Evolutionary conservation across 2,113 vertebrate genomes (phyloP).

Genomic region (Rana temporaria): DNA sequence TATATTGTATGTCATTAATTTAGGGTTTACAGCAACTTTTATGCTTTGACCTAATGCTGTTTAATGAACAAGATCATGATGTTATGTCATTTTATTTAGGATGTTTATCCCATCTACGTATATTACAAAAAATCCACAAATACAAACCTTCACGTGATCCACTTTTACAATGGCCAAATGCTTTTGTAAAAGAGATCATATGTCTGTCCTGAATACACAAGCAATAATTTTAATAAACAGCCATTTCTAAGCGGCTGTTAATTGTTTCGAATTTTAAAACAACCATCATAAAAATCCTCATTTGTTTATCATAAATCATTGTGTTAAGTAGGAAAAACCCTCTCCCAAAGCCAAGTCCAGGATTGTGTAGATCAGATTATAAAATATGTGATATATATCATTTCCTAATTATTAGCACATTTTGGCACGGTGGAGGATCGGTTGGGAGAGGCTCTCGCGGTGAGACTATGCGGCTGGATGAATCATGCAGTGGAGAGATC

Average conservation of each 20-base stretch:
- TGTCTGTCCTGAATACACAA: constrained; percentile 11
- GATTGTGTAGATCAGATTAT: constrained; percentile 28
- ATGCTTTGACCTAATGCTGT: no score
- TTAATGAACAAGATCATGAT: no score
- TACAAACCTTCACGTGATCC: not conserved
- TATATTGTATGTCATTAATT: no score
- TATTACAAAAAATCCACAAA: no score
- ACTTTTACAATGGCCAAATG: constrained; percentile 24
- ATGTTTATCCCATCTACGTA: no score
- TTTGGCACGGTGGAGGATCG: constrained; percentile 12
- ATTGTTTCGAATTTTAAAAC: constrained; percentile 31
- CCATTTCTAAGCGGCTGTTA: constrained; percentile 26
- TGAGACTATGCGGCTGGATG: constrained; percentile 20
- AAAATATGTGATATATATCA: constrained; percentile 37
- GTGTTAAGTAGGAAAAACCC: constrained; percentile 34
- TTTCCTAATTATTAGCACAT: constrained; percentile 50
- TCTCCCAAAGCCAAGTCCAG: constrained; percentile 10
- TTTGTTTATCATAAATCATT: constrained; percentile 48
- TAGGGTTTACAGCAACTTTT: no score
- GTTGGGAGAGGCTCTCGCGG: constrained; percentile 46
- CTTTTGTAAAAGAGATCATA: constrained; percentile 20
- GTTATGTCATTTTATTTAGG: no score
- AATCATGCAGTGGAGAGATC: constrained; percentile 26
- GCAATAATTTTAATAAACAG: constrained; percentile 35
- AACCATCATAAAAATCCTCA: constrained; percentile 31